phyloP scores from a whole-genome alignment of 2,113 vertebrate species.

The Origma solitaria region DNA sequence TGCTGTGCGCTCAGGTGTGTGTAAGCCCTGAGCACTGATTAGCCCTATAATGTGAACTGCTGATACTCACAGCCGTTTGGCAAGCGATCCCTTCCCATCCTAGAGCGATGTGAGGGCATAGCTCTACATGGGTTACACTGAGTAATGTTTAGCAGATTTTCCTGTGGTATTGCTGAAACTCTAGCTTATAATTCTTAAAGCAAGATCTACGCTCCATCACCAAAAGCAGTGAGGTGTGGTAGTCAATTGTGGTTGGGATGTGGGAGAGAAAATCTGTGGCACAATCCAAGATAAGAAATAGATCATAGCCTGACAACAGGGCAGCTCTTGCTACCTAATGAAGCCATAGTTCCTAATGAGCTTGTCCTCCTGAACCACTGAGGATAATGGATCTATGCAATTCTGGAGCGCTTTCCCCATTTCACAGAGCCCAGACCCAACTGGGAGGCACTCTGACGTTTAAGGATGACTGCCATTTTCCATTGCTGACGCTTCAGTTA shows the following conservation, averaged over 20 bases:
- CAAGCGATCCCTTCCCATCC: not conserved
- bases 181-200: not conserved
- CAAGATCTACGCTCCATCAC: not conserved
- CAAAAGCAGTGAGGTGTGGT: not conserved
- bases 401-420: not conserved
- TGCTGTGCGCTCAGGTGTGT: not conserved
- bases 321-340: not conserved
- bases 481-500: not conserved
- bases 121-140: not conserved
- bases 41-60: not conserved
- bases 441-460: not conserved
- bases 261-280: not conserved
- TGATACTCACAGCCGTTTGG: not conserved
- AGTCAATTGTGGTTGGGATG: not conserved
- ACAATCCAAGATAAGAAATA: not conserved
- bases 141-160: not conserved
- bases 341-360: not conserved
- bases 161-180: not conserved
- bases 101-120: not conserved
- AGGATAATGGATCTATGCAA: not conserved
- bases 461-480: constrained; percentile 9
- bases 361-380: not conserved
- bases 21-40: not conserved
- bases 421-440: not conserved
- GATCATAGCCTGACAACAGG: not conserved